Base-by-base conservation (phyloP, 1,140 invertebrate species). In the Diabrotica undecimpunctata region DNA sequence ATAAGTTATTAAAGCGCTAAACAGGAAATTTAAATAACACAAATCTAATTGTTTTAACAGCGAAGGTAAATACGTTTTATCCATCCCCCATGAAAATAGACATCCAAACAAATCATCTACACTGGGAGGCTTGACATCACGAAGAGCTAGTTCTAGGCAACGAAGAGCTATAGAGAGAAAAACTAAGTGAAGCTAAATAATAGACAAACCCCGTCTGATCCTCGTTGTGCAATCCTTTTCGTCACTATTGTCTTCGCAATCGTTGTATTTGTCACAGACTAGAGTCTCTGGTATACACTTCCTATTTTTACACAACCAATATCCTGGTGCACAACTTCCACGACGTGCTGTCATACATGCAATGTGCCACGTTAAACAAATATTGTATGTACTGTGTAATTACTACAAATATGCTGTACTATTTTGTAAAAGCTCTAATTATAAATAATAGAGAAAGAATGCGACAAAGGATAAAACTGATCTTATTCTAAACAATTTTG, bases 211-310 rank as follows among this genome's bases (percentile, higher is more conserved):
- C 74, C 73, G 68, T 72, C 72, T 54, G 52, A 12, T 71, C 73
- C 67, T 79, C 76, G 62, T 64, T 37, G 78, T 70, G 78, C 89
- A 91, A 78, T 85, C 84, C 70, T 83, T 83, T 79, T 91, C 89
- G 78, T 92, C 90, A 61, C 86, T 89, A 73, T 83, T 79, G 78
- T 92, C 89, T 68, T 75, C 77, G 81, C 90, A 93, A 77, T 91
- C 87, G 70, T 80, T 77, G 74, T 82, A 81, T 65, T 83, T 83
- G 73, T 93, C 88, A 81, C 91, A 93, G 70, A 86, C 78, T 76
- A 83, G 83, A 68, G 77, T 78, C 76, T 81, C 74, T 69, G 86
- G 83, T 76, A 90, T 84, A 80, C 85, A 88, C 78, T 84, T 77
- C 68, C 78, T 80, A 71, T 82, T 83, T 68, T 75, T 69, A 81